Evolutionary conservation across 37 sponge, comb jelly and placozoan species (phyloP).

Genomic region (Cliona cf. orientalis): DNA sequence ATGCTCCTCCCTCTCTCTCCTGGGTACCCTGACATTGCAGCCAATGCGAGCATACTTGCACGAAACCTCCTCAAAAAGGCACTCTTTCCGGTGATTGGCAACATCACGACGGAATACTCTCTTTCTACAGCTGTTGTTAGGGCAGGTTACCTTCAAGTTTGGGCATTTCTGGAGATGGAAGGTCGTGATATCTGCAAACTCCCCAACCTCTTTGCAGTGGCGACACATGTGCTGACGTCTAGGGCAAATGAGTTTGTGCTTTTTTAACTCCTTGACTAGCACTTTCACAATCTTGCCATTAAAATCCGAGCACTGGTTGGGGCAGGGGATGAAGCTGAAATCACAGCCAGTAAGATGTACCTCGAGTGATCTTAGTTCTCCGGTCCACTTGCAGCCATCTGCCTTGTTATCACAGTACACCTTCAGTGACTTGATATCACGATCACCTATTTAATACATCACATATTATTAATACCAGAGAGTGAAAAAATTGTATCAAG

Average conservation of each 20-base stretch:
- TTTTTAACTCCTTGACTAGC: constrained; percentile 7
- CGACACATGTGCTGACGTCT: constrained; percentile 34
- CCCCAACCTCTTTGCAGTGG: constrained; percentile 27
- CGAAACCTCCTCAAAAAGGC: constrained; percentile 13
- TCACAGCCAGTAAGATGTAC: constrained; percentile 3
- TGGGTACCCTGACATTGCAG: background rate
- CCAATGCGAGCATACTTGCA: constrained; percentile 35
- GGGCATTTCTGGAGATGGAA: constrained; percentile 25
- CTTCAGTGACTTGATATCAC: too few relatives aligned
- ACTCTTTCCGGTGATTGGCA: background rate
- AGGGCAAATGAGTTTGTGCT: constrained; percentile 14
- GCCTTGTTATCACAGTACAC: constrained; percentile 1
- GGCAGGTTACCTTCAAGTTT: constrained; percentile 13
- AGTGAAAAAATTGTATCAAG: too few relatives aligned
- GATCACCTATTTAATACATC: constrained; percentile 12
- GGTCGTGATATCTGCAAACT: constrained; percentile 16
- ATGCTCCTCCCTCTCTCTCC: constrained; percentile 14
- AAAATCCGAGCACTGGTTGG: constrained; percentile 30
- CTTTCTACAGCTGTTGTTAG: constrained; percentile 6
- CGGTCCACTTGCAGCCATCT: constrained; percentile 31
- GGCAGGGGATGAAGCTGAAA: constrained; percentile 8
- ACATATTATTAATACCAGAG: too few relatives aligned
- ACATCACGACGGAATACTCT: background rate
- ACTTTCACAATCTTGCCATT: background rate
- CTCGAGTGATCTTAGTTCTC: constrained; percentile 24